These are phyloP conservation scores for Ashinkailepas kermadecensis DNA, from an alignment of 2,888 invertebrate species.

Conservation along the genomic window DNA sequence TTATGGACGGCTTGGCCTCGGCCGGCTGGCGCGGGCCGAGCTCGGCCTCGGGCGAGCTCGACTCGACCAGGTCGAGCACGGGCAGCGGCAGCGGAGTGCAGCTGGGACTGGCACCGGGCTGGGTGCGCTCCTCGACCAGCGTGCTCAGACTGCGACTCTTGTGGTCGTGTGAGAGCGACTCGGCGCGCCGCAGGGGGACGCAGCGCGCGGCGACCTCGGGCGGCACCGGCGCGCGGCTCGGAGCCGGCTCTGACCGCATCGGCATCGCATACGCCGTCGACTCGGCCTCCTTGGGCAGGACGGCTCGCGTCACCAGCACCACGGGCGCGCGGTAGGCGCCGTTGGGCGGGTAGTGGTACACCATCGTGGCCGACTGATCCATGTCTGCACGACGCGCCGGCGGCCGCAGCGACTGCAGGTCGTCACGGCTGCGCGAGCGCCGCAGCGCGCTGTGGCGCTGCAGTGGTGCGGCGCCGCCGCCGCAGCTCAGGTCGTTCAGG, in stretches of 20 bases:
- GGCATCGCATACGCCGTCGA: no score
- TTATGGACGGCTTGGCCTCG: no score
- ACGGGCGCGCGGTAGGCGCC: background rate
- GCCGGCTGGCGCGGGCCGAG: no score
- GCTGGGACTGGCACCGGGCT: no score
- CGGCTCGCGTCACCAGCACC: background rate
- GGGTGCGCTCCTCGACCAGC: background rate
- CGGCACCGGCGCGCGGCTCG: no score
- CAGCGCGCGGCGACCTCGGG: background rate
- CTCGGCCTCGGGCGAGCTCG: no score
- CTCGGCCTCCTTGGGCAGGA: background rate
- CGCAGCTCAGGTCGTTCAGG: background rate
- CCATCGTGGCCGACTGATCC: background rate
- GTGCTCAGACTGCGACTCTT: slow-evolving; percentile 1
- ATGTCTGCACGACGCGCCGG: background rate
- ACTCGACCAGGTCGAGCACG: no score
- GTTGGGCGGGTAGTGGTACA: slow-evolving; percentile 1
- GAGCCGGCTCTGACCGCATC: no score
- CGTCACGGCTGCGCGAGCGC: background rate
- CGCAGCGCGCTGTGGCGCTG: background rate
- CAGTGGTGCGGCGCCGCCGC: background rate
- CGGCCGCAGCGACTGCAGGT: background rate
- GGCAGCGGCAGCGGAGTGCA: no score
- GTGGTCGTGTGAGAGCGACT: background rate
- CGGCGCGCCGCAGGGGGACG: background rate